Evolutionary conservation across 2,888 invertebrate genomes (phyloP), one percentile per base, ranked within the genome.

Genomic region (Dione vanillae): DNA sequence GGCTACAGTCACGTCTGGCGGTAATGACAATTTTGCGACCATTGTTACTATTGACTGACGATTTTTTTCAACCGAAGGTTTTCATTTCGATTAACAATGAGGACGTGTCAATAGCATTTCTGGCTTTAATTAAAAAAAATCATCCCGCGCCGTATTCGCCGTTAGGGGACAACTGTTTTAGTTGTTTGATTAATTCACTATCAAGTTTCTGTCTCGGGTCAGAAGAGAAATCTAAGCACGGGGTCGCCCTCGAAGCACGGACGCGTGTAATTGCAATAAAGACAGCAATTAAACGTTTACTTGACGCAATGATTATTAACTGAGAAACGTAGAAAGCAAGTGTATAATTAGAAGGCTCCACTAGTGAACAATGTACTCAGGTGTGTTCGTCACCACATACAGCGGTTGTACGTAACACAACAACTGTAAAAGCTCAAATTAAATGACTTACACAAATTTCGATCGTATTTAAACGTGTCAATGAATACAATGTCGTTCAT

Each of bases 221-320:
- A 88, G 83, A 88, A 91, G 91, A 85, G 91, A 92, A 92, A 92
- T 89, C 91, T 85, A 82, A 83, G 84, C 82, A 83, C 80, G 80
- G 77, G 78, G 78, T 80, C 83, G 90, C 88, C 88, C 89, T 87
- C 86, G 85, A 89, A 88, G 83, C 87, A 86, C 85, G 90, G 91
- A 90, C 87, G 92, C 92, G 89, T 91, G 89, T 92, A 91, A 92
- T 92, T 91, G 91, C 82, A 80, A 82, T 88, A 90, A 87, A 88
- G 83, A 83, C 76, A 76, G 79, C 86, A 91, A 92, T 91, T 91
- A 92, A 87, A 82, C 78, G 83, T 84, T 84, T 80, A 82, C 80
- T 83, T 85, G 82, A 85, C 83, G 85, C 82, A 85, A 87, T 83
- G 73, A 79, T 82, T 85, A 87, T 85, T 86, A 88, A 81, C 75